Base-by-base conservation (phyloP, 2,797 vertebrate genomes). In the Garrulus glandarius region DNA sequence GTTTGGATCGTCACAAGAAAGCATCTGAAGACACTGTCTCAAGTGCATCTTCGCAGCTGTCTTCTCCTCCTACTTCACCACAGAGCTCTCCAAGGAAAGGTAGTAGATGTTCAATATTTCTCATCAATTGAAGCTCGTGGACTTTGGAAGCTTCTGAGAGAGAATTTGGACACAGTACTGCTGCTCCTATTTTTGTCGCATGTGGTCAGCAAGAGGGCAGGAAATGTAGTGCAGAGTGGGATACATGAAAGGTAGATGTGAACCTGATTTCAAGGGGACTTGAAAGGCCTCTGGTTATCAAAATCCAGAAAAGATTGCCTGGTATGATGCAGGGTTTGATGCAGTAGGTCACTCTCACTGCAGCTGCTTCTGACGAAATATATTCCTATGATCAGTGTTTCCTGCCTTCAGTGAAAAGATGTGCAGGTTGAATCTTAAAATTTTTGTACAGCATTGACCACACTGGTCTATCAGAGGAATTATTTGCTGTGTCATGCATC, bases 41-140 rank as follows among this genome's bases (percentile, higher is more conserved):
- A 93, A 99, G 99, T 74, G 98, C 98, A 26, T 99, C 99, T 69
- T 99, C 99, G 3, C 99, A 99, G 95, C 98, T 99, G 53, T 99
- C 99, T 68, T 99, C 99, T 90, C 99, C 99, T 63, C 99, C 99
- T 60, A 99, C 98, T 59, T 99, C 99, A 89, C 99, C 99, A 32
- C 99, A 99, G 95, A 99, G 98, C 96, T 99, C 99, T n/a, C 99
- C 99, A 74, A 99, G 99, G 97, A 99, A 99, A 99, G 99, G 99
- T 99, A 98, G 85, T 85, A 74, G 13, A 55, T 1, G 2, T 53
- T 37, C 23, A 63, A 1, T n/a, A 23, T 68, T 74, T 93, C 52
- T 81, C 27, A 30, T n/a, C n/a, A n/a, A n/a, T 59, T 87, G 53
- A 91, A 85, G 36, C 43, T 81, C 47, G 4, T 43, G 69, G 64